Percentiles rank a stretch among this genome's conserved stretches.
phyloP scores from a whole-genome alignment of 2,797 vertebrate genomes.

The Micromesistius poutassou region DNA sequence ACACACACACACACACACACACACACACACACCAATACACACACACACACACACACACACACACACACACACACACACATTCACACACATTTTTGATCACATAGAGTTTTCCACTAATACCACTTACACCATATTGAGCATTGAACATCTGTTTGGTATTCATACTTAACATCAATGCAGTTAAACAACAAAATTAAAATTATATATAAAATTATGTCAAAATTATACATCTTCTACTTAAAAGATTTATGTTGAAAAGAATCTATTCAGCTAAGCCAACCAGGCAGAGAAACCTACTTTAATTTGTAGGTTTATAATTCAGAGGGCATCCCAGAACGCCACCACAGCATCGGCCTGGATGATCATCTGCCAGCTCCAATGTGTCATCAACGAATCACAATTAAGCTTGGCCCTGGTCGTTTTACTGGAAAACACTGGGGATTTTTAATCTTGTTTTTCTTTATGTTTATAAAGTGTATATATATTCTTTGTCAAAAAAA shows the following conservation, averaged over 20 bases:
- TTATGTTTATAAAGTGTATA: neutral
- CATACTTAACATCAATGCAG: neutral
- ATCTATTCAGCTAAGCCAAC: neutral
- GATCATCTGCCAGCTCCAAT: constrained; percentile 39
- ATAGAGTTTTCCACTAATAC: too few species aligned
- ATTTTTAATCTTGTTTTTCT: neutral
- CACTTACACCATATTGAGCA: neutral
- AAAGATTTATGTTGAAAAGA: neutral
- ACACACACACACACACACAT: too few species aligned
- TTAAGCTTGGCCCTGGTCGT: constrained; percentile 32
- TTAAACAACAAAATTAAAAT: neutral
- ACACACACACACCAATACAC: too few species aligned
- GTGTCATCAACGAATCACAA: constrained; percentile 30
- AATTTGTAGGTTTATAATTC: neutral
- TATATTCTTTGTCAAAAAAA: too few species aligned
- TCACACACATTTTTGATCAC: too few species aligned
- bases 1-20: too few species aligned
- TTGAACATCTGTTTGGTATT: neutral
- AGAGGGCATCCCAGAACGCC: neutral
- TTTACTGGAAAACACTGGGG: constrained; percentile 28
- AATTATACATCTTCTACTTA: neutral
- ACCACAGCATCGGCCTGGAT: constrained; percentile 32
- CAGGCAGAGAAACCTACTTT: neutral
- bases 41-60: too few species aligned
- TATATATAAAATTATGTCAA: too few species aligned